These are phyloP conservation scores for Leucozona laternaria DNA, from an alignment of 2,888 invertebrate genomes.

Conservation along the genomic window DNA sequence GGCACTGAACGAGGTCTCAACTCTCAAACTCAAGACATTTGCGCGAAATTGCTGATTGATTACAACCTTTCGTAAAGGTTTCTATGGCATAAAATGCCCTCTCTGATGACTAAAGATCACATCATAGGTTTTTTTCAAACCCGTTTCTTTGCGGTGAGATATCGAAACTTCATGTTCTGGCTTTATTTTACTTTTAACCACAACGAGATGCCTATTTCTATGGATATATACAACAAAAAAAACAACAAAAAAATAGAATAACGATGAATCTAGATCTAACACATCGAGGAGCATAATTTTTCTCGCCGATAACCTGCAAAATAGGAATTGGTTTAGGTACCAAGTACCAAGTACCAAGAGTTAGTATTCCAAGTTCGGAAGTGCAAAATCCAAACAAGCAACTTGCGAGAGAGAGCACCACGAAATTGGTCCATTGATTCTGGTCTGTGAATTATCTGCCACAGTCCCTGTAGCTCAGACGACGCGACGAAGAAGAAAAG, in stretches of 20 bases:
- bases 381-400: slow-evolving; percentile 47
- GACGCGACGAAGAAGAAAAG: slow-evolving; percentile 20
- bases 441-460: slow-evolving; percentile 59
- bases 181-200: slow-evolving; percentile 13
- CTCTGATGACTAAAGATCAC: slow-evolving; percentile 45
- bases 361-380: slow-evolving; percentile 54
- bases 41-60: slow-evolving; percentile 71
- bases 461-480: too few relatives aligned
- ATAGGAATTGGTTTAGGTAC: slow-evolving; percentile 32
- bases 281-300: slow-evolving; percentile 49
- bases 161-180: slow-evolving; percentile 30
- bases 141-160: slow-evolving; percentile 42
- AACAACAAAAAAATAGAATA: not conserved
- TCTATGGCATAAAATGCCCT: slow-evolving; percentile 30
- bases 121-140: slow-evolving; percentile 47
- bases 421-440: slow-evolving; percentile 57
- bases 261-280: slow-evolving; percentile 57
- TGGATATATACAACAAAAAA: not conserved
- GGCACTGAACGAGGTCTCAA: slow-evolving; percentile 53
- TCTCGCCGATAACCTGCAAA: slow-evolving; percentile 54
- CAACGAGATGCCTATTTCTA: slow-evolving; percentile 12
- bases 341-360: not conserved
- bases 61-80: slow-evolving; percentile 38
- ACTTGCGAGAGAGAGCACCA: slow-evolving; percentile 11
- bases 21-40: slow-evolving; percentile 28